Percentiles rank a stretch among this genome's conserved stretches.
Conservation (phyloP, 2,797 vertebrate genomes). For the Falco rusticolus region DNA sequence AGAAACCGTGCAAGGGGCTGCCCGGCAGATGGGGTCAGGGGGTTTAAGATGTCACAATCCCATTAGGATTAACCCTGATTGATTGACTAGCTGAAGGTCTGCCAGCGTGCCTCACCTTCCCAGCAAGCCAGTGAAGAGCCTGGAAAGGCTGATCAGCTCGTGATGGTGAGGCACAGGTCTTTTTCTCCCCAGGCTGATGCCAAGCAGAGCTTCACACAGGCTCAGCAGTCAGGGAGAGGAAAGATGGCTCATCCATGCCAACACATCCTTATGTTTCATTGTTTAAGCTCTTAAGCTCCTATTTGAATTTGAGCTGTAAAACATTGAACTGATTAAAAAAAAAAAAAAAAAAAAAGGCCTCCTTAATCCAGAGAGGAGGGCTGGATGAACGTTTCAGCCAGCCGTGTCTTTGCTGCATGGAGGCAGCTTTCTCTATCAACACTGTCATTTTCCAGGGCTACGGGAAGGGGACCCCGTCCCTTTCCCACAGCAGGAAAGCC, state of each 20-base stretch:
- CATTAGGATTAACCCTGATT: not conserved
- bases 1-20: not conserved
- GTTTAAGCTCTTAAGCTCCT: slow-evolving; percentile 57
- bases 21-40: accelerated
- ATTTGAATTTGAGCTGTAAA: slow-evolving; percentile 61
- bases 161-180: not conserved
- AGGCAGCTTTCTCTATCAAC: not conserved
- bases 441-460: not conserved
- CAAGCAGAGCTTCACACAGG: not conserved
- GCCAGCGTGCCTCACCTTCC: accelerated
- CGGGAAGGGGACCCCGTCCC: not conserved
- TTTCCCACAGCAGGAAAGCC: not conserved
- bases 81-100: not conserved
- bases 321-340: slow-evolving; percentile 26
- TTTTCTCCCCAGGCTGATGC: not conserved
- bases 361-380: not conserved
- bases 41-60: not conserved
- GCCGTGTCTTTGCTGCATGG: not conserved
- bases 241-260: not conserved
- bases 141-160: not conserved
- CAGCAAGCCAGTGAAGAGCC: not conserved
- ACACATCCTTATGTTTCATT: not conserved
- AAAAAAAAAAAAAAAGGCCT: not conserved
- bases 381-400: not conserved
- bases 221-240: not conserved